These are phyloP conservation scores for Cliona cf. orientalis DNA, from an alignment of 37 sponge, comb jelly and placozoan species.

Conservation along the genomic window DNA sequence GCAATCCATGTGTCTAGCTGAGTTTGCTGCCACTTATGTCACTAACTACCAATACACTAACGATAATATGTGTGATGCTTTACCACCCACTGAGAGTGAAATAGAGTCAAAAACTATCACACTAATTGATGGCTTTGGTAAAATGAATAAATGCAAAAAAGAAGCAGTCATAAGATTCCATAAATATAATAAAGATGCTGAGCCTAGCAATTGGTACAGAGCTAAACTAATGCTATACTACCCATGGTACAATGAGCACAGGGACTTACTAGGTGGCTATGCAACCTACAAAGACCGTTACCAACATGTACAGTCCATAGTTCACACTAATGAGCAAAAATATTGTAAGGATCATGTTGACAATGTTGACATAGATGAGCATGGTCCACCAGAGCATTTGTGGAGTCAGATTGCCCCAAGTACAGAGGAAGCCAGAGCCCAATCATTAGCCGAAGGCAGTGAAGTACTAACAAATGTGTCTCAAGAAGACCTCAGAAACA, in stretches of 20 bases:
- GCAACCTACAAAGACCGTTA: slow-evolving; percentile 12
- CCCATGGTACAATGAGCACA: slow-evolving; percentile 1
- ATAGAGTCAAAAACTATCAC: background rate
- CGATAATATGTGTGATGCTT: background rate
- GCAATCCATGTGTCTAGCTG: slow-evolving; percentile 18
- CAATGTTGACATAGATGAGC: background rate
- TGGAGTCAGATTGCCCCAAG: slow-evolving; percentile 36
- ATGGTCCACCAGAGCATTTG: slow-evolving; percentile 37
- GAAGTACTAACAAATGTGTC: slow-evolving; percentile 5
- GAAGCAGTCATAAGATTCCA: slow-evolving; percentile 2
- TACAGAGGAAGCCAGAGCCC: background rate
- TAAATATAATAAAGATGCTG: too few species aligned
- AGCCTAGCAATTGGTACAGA: slow-evolving; percentile 31
- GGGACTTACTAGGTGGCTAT: slow-evolving; percentile 20
- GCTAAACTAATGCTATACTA: slow-evolving; percentile 17
- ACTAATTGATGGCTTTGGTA: slow-evolving; percentile 23
- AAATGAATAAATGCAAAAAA: slow-evolving; percentile 1
- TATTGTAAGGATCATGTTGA: background rate
- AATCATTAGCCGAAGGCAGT: slow-evolving; percentile 2
- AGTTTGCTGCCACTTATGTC: slow-evolving; percentile 29
- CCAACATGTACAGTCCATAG: background rate
- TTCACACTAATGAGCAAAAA: slow-evolving; percentile 4
- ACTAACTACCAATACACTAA: background rate
- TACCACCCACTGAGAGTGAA: background rate
- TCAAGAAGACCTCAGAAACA: background rate